These are phyloP conservation scores for Acronicta alni DNA, from an alignment of 2,888 invertebrate species.

Conservation along the genomic window DNA sequence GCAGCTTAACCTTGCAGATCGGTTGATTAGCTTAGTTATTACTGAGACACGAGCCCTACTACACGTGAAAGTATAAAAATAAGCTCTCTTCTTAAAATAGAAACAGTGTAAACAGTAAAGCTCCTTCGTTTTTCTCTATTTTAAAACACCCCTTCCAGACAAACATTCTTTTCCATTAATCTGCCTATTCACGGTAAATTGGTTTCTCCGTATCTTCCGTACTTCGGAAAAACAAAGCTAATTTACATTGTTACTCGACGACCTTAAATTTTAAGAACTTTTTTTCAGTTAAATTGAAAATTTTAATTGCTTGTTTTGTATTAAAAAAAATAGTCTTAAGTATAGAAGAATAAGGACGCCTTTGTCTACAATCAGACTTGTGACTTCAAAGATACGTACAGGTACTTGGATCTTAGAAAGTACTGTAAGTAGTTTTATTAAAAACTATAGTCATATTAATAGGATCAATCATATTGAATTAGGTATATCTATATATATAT, in stretches of 20 bases:
- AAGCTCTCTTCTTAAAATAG: neutral
- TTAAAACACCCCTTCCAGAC: constrained; percentile 11
- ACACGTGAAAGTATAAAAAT: neutral
- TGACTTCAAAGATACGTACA: too few species aligned
- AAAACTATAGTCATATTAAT: too few species aligned
- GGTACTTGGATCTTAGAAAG: too few species aligned
- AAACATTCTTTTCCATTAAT: constrained; percentile 44
- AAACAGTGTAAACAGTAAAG: constrained; percentile 21
- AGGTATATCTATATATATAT: too few species aligned
- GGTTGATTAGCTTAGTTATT: too few species aligned
- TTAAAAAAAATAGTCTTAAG: too few species aligned
- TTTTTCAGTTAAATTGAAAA: constrained; percentile 17
- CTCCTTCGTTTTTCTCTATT: constrained; percentile 15
- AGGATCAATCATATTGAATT: too few species aligned
- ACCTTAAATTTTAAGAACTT: constrained; percentile 7
- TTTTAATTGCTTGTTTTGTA: neutral
- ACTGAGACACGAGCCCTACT: too few species aligned
- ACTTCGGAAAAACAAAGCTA: constrained; percentile 34
- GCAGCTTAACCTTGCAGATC: too few species aligned
- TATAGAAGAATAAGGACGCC: too few species aligned
- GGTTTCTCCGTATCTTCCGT: constrained; percentile 18
- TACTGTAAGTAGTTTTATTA: too few species aligned
- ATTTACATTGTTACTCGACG: constrained; percentile 26
- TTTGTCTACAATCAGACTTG: too few species aligned
- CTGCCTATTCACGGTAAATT: constrained; percentile 38